Evolutionary conservation across 2,113 vertebrate species (phyloP).

Genomic region (Gadus macrocephalus): DNA sequence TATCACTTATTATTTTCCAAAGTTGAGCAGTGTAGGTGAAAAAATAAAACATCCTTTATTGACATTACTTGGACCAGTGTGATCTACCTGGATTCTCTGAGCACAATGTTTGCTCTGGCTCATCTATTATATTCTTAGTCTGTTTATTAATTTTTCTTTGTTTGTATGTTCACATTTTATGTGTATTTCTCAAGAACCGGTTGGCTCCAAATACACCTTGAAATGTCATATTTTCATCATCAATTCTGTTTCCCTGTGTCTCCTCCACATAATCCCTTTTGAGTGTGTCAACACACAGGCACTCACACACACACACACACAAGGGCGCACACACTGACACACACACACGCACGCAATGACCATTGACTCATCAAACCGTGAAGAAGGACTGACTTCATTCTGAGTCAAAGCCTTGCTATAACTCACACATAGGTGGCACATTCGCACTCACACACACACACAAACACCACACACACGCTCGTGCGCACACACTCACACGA

Average conservation of each 20-base stretch:
- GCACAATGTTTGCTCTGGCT: conserved; percentile 7
- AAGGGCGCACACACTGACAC: conserved; percentile 23
- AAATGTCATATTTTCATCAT: conserved; percentile 19
- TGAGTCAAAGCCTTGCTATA: conserved; percentile 52
- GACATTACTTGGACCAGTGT: conserved; percentile 23
- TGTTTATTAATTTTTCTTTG: conserved; percentile 23
- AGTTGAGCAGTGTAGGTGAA: conserved; percentile 29
- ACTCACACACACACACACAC: conserved; percentile 28
- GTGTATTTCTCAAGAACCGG: conserved; percentile 18
- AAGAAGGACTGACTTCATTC: conserved; percentile 50
- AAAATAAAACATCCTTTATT: conserved; percentile 33
- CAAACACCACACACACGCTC: conserved; percentile 14
- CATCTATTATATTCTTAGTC: conserved; percentile 1
- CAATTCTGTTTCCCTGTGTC: conserved; percentile 35
- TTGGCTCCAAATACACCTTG: no score
- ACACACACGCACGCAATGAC: conserved; percentile 33
- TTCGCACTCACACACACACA: conserved; percentile 25
- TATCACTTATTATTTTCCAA: conserved; percentile 67
- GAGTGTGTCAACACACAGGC: conserved; percentile 8
- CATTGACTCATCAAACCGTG: conserved; percentile 61
- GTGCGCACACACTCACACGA: background rate
- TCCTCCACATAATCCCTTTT: conserved; percentile 31
- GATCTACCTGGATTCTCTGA: no score
- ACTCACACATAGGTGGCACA: conserved; percentile 57
- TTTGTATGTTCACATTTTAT: conserved; percentile 6